Conservation (phyloP, 2,888 invertebrate genomes). For the Hyposoter didymator region DNA sequence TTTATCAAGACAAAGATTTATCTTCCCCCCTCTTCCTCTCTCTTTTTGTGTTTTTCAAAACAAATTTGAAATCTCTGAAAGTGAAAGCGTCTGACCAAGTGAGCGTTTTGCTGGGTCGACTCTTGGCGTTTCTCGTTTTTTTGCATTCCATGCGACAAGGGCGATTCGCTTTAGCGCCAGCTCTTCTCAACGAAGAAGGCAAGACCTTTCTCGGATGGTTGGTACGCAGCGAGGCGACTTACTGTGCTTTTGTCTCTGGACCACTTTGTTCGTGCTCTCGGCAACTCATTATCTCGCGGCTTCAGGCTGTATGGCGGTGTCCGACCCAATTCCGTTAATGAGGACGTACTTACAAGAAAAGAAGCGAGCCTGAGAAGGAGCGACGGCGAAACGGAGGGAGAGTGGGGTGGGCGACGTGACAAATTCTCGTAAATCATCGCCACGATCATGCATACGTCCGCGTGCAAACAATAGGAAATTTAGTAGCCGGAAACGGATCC, state of each 20-base stretch:
- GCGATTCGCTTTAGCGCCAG: slow-evolving; percentile 55
- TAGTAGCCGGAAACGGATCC: slow-evolving; percentile 38
- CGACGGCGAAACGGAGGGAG: slow-evolving; percentile 17
- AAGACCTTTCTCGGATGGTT: slow-evolving; percentile 44
- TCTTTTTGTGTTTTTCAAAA: background rate
- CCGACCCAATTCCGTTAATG: slow-evolving; percentile 78
- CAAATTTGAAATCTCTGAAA: slow-evolving; percentile 42
- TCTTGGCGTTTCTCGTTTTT: slow-evolving; percentile 47
- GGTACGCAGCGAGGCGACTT: slow-evolving; percentile 53
- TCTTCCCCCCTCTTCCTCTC: background rate
- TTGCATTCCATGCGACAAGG: slow-evolving; percentile 45
- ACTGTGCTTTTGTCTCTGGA: slow-evolving; percentile 71
- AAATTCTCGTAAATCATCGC: slow-evolving; percentile 67
- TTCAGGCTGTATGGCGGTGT: slow-evolving; percentile 51
- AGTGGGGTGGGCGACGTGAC: slow-evolving; percentile 46
- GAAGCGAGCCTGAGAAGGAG: slow-evolving; percentile 19
- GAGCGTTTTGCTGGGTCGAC: slow-evolving; percentile 40
- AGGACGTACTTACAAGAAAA: slow-evolving; percentile 70
- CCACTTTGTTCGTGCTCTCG: slow-evolving; percentile 67
- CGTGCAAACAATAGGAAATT: slow-evolving; percentile 28
- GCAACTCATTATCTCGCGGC: slow-evolving; percentile 75
- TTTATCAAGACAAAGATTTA: background rate
- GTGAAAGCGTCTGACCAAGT: slow-evolving; percentile 47
- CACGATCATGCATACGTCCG: slow-evolving; percentile 49
- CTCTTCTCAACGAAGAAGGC: slow-evolving; percentile 27